phyloP scores from a whole-genome alignment of 2,113 vertebrate species.

The Dipodomys merriami region DNA sequence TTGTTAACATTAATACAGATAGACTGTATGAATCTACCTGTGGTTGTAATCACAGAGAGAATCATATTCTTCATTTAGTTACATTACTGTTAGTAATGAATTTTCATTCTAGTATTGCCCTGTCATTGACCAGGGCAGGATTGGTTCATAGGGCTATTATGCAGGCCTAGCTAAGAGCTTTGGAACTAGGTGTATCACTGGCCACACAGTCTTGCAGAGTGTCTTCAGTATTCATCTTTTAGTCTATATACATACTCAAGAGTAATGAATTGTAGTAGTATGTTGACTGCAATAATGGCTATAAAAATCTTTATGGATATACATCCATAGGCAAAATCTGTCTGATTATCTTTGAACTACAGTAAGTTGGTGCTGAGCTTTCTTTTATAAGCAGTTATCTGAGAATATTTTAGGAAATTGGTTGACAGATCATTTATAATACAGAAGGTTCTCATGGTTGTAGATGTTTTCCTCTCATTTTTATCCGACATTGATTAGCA shows the following conservation, averaged over 20 bases:
- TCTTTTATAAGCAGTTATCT: not conserved
- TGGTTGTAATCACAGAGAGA: not conserved
- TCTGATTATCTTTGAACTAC: not conserved
- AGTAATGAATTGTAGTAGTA: not conserved
- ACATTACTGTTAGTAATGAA: not conserved
- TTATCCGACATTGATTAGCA: not conserved
- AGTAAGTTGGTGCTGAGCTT: not conserved
- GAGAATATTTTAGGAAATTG: conserved; percentile 32
- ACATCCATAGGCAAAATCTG: not conserved
- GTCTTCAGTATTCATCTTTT: not conserved
- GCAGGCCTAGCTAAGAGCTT: not conserved
- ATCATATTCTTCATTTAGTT: not conserved
- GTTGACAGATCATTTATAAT: conserved; percentile 35
- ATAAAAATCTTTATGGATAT: not conserved
- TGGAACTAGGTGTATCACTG: not conserved
- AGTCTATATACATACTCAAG: not conserved
- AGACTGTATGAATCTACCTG: not conserved
- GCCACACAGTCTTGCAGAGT: not conserved
- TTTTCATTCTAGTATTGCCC: not conserved
- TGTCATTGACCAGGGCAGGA: no score
- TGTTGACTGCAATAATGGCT: not conserved
- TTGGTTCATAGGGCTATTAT: not conserved
- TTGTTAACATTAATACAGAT: not conserved
- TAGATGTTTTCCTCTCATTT: not conserved
- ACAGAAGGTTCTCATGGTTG: not conserved